These are phyloP conservation scores for Acinonyx jubatus DNA, from an alignment of 2,113 vertebrate species.

Conservation along the genomic window DNA sequence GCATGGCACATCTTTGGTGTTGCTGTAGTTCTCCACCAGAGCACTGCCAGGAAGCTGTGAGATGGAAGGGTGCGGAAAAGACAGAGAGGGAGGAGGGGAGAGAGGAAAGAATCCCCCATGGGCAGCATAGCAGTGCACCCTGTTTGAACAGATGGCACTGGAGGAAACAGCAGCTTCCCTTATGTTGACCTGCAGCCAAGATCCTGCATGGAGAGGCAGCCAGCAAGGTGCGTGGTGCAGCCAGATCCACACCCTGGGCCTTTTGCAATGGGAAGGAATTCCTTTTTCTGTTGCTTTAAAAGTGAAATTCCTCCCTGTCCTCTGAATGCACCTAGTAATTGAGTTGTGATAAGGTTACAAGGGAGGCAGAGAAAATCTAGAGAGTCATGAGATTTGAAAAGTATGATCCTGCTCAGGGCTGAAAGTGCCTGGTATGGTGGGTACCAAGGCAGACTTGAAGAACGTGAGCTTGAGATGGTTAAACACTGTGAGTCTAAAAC, in stretches of 20 bases:
- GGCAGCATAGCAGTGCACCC: not conserved
- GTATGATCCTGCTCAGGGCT: not conserved
- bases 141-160: slow-evolving; percentile 55
- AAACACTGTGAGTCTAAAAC: not conserved
- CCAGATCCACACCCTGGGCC: not conserved
- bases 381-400: not conserved
- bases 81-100: too few relatives aligned
- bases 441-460: not conserved
- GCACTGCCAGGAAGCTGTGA: not conserved
- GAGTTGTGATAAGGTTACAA: not conserved
- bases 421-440: not conserved
- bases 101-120: not conserved
- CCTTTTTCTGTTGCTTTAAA: slow-evolving; percentile 33
- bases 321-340: not conserved
- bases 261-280: not conserved
- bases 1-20: not conserved
- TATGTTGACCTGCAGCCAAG: slow-evolving; percentile 35
- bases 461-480: not conserved
- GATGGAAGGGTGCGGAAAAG: not conserved
- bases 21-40: not conserved
- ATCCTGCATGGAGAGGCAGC: not conserved
- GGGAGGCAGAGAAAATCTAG: not conserved
- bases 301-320: slow-evolving; percentile 23
- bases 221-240: not conserved
- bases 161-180: slow-evolving; percentile 32